Conservation (phyloP, 2,888 invertebrate genomes). For the Opisthograptis luteolata region DNA sequence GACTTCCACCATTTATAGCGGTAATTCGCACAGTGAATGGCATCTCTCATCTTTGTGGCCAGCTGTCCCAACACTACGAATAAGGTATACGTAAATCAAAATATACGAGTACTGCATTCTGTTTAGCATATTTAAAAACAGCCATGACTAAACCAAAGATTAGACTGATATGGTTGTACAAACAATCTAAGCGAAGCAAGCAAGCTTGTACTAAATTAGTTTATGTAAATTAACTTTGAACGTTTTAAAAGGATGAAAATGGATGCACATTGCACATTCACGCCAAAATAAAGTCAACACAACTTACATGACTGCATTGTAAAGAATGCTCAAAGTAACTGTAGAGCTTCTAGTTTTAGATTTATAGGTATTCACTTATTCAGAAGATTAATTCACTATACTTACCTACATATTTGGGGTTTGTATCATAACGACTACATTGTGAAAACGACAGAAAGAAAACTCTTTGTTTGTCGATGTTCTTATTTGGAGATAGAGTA, state of each 20-base stretch:
- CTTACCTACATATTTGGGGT: no score
- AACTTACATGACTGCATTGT: not conserved
- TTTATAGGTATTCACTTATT: no score
- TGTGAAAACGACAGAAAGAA: no score
- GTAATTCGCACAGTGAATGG: no score
- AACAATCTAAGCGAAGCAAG: not conserved
- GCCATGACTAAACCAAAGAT: not conserved
- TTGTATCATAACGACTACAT: no score
- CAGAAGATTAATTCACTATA: no score
- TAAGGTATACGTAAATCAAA: no score
- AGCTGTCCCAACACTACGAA: no score
- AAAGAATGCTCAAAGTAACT: constrained; percentile 4
- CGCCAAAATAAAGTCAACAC: not conserved
- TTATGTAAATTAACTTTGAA: constrained; percentile 18
- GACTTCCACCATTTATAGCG: no score
- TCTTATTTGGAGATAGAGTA: no score
- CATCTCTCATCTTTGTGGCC: no score
- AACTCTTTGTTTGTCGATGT: no score
- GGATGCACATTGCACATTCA: not conserved
- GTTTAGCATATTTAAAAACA: not conserved
- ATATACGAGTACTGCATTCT: not conserved
- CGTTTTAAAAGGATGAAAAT: constrained; percentile 5
- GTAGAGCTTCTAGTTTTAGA: not conserved
- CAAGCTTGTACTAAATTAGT: constrained; percentile 10
- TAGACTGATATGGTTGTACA: constrained; percentile 1